Evolutionary conservation across 2,888 invertebrate species (phyloP).

Genomic region (Omphaloscelis lunosa): DNA sequence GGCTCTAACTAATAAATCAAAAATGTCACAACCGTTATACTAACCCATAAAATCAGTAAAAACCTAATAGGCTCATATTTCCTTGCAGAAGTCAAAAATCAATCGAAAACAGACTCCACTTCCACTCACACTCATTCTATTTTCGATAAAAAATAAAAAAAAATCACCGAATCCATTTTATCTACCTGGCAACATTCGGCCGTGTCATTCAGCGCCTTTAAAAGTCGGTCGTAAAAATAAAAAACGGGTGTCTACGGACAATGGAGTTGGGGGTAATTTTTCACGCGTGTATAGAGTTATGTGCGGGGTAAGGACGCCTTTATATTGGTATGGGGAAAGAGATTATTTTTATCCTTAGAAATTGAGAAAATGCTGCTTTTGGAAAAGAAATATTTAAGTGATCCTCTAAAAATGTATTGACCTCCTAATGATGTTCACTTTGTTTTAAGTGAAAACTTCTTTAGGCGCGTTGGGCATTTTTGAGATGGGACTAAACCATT

Average conservation of each 20-base stretch:
- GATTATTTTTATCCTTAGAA: conserved; percentile 4
- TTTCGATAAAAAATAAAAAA: conserved; percentile 54
- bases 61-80: neutral
- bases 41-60: neutral
- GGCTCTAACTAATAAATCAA: neutral
- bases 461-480: too few species aligned
- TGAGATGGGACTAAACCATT: too few species aligned
- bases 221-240: conserved; percentile 69
- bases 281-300: conserved; percentile 69
- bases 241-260: conserved; percentile 65
- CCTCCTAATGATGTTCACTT: too few species aligned
- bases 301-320: conserved; percentile 45
- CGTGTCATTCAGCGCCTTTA: conserved; percentile 67
- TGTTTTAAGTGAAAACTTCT: too few species aligned
- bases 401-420: too few species aligned
- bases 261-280: conserved; percentile 68
- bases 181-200: conserved; percentile 66
- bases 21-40: neutral
- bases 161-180: conserved; percentile 54
- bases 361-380: too few species aligned
- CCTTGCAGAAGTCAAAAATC: conserved; percentile 12
- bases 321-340: conserved; percentile 8
- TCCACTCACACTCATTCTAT: conserved; percentile 14
- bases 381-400: too few species aligned
- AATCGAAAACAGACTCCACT: conserved; percentile 27